These are phyloP conservation scores for Habroteleia sp. DNA, from an alignment of 2,888 invertebrate species.

Conservation along the genomic window DNA sequence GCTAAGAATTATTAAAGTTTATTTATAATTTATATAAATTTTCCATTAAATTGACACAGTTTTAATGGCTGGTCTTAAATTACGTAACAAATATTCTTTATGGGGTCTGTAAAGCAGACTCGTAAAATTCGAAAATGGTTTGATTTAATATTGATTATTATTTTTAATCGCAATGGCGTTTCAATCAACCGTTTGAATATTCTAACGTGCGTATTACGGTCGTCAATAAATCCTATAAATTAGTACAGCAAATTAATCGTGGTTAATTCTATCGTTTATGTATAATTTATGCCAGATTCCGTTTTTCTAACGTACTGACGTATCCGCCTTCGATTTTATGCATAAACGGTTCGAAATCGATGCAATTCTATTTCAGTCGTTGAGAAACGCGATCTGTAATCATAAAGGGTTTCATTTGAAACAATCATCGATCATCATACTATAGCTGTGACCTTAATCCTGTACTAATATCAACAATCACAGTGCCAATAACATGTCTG, in stretches of 20 bases:
- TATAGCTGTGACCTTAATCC: constrained; percentile 57
- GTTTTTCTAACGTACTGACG: constrained; percentile 8
- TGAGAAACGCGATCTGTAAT: constrained; percentile 63
- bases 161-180: no score
- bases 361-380: constrained; percentile 67
- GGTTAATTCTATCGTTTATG: constrained; percentile 18
- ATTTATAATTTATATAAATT: no score
- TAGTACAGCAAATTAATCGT: neutral
- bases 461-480: constrained; percentile 52
- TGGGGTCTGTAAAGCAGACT: no score
- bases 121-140: no score
- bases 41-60: no score
- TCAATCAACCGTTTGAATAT: no score
- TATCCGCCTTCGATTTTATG: constrained; percentile 42
- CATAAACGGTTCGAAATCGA: constrained; percentile 69
- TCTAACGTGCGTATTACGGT: no score
- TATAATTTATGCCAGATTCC: constrained; percentile 7
- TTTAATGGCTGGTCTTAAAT: no score
- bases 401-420: constrained; percentile 62
- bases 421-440: constrained; percentile 64
- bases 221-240: constrained; percentile 1
- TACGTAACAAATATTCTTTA: no score
- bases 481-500: constrained; percentile 31
- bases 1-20: no score
- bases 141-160: no score